phyloP scores from a whole-genome alignment of 2,113 vertebrate species.

The Melanocharis versteri region DNA sequence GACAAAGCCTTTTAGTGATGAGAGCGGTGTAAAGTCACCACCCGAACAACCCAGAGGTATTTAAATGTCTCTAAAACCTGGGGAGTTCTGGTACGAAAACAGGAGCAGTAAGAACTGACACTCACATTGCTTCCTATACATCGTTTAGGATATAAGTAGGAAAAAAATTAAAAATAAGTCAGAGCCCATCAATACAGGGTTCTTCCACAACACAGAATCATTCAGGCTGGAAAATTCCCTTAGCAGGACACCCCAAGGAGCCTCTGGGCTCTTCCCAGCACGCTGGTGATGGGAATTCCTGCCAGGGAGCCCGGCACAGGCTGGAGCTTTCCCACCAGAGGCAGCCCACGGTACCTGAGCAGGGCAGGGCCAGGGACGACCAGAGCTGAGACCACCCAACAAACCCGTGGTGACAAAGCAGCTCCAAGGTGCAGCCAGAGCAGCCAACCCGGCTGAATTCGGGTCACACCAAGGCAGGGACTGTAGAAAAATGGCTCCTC shows the following conservation, averaged over 20 bases:
- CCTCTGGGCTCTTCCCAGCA: rapidly evolving
- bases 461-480: rapidly evolving
- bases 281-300: rapidly evolving
- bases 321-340: neutral
- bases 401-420: rapidly evolving
- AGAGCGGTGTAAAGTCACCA: neutral
- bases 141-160: rapidly evolving
- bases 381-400: neutral
- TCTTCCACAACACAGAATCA: neutral
- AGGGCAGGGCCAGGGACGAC: rapidly evolving
- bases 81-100: neutral
- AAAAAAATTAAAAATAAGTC: neutral
- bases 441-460: rapidly evolving
- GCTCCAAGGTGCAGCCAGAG: rapidly evolving
- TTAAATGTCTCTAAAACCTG: neutral
- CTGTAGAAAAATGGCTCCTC: too few relatives aligned
- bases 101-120: neutral
- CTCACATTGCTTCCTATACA: rapidly evolving
- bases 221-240: neutral
- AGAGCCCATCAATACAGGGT: rapidly evolving
- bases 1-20: neutral
- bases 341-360: neutral
- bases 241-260: neutral
- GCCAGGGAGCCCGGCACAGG: neutral
- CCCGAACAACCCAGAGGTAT: neutral